phyloP scores from a whole-genome alignment of 2,797 vertebrate species.

The Onychomys leucogaster region DNA sequence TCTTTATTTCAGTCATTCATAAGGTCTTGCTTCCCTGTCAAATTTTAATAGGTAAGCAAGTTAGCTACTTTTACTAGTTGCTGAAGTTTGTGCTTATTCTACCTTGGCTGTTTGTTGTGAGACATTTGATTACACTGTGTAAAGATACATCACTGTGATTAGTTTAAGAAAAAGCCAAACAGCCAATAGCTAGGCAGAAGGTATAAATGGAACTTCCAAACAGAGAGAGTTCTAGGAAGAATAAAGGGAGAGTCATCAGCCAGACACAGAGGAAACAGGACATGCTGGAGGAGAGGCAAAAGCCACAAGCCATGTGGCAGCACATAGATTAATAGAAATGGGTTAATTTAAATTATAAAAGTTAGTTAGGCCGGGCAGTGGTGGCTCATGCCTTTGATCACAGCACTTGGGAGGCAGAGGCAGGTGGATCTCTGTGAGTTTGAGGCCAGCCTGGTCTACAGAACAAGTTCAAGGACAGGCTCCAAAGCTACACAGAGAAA shows the following conservation, averaged over 20 bases:
- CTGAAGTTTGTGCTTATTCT: conserved; percentile 11
- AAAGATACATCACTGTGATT: not conserved
- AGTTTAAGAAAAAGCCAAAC: not conserved
- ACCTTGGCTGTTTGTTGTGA: not conserved
- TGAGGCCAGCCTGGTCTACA: too few relatives aligned
- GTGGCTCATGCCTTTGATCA: too few relatives aligned
- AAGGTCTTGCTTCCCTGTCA: not conserved
- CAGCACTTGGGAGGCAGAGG: too few relatives aligned
- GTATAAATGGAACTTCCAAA: not conserved
- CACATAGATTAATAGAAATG: not conserved
- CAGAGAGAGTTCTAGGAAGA: not conserved
- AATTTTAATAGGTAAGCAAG: not conserved
- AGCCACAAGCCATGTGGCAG: not conserved
- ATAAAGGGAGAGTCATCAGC: not conserved
- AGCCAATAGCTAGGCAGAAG: not conserved
- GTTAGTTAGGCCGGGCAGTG: not conserved
- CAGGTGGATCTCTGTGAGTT: too few relatives aligned
- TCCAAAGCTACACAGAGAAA: too few relatives aligned
- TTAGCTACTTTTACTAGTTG: conserved; percentile 7
- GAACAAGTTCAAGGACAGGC: too few relatives aligned
- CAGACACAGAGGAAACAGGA: not conserved
- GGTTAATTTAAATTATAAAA: not conserved
- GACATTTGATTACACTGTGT: not conserved
- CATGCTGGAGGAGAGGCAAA: not conserved
- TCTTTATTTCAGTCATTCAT: not conserved